phyloP scores from a whole-genome alignment of 2,113 vertebrate genomes.

The Scytalopus superciliaris region DNA sequence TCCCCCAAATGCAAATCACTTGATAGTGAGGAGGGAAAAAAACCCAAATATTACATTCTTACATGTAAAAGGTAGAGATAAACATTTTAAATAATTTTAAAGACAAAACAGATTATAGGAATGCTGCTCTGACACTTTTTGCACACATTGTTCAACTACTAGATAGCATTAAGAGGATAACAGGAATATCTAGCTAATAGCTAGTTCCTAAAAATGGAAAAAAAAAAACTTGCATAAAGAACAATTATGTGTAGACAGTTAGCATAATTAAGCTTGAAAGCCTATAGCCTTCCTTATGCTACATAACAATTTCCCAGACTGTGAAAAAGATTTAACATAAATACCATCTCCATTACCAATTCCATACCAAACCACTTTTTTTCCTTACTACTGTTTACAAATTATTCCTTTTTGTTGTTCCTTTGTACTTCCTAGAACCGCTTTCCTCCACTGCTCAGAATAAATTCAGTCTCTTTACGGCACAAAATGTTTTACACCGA shows the following conservation, averaged over 20 bases:
- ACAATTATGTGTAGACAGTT: background rate
- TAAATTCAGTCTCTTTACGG: background rate
- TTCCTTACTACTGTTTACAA: background rate
- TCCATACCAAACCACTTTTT: background rate
- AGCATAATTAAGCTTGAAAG: background rate
- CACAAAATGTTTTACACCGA: background rate
- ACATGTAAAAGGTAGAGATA: background rate
- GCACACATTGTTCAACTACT: background rate
- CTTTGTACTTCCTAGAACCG: background rate
- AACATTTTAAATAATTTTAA: background rate
- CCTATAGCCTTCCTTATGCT: background rate
- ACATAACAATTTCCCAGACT: background rate
- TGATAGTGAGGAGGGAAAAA: background rate
- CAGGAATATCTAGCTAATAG: conserved; percentile 37
- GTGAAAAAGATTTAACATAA: background rate
- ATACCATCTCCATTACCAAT: background rate
- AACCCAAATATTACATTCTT: background rate
- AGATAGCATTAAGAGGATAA: conserved; percentile 18
- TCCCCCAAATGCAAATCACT: background rate
- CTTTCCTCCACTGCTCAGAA: background rate
- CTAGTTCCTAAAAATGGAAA: conserved; percentile 20
- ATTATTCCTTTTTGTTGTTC: background rate
- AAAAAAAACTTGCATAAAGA: background rate
- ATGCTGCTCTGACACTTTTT: conserved; percentile 28
- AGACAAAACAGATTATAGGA: background rate